These are phyloP conservation scores for Ectemnius continuus DNA, from an alignment of 2,888 invertebrate genomes.

Conservation along the genomic window DNA sequence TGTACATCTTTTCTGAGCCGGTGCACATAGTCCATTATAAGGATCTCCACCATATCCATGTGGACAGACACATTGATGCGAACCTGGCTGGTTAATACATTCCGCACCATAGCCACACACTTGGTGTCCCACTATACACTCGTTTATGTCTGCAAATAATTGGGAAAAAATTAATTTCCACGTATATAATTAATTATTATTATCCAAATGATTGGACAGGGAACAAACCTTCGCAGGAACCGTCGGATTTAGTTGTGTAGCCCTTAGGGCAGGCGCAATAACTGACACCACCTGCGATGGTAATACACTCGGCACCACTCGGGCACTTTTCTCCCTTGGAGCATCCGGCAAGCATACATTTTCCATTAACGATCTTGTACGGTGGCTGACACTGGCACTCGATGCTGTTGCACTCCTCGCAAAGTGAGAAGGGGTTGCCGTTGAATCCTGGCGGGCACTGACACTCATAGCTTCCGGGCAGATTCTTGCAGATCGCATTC, in stretches of 20 bases:
- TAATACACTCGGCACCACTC: conserved; percentile 92
- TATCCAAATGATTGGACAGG: too few relatives aligned
- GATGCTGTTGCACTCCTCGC: conserved; percentile 90
- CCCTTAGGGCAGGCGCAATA: conserved; percentile 96
- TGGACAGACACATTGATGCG: conserved; percentile 90
- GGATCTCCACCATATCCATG: conserved; percentile 90
- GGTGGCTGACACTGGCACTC: conserved; percentile 93
- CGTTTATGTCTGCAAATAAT: conserved; percentile 84
- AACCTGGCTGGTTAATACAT: conserved; percentile 89
- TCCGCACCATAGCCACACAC: conserved; percentile 93
- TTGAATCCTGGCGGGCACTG: conserved; percentile 92
- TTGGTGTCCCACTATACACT: conserved; percentile 87
- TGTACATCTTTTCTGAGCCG: conserved; percentile 89
- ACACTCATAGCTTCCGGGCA: conserved; percentile 96
- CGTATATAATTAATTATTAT: background rate
- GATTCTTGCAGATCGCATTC: conserved; percentile 94
- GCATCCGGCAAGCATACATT: conserved; percentile 91
- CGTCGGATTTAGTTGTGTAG: conserved; percentile 86
- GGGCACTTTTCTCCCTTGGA: conserved; percentile 90
- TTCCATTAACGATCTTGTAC: conserved; percentile 89
- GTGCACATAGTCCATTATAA: conserved; percentile 89
- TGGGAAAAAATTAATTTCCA: background rate
- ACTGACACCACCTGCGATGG: conserved; percentile 92
- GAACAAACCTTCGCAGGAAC: conserved; percentile 84
- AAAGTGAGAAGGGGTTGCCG: conserved; percentile 92